These are phyloP conservation scores for Amia ocellicauda DNA, from an alignment of 2,113 vertebrate species.

Conservation along the genomic window DNA sequence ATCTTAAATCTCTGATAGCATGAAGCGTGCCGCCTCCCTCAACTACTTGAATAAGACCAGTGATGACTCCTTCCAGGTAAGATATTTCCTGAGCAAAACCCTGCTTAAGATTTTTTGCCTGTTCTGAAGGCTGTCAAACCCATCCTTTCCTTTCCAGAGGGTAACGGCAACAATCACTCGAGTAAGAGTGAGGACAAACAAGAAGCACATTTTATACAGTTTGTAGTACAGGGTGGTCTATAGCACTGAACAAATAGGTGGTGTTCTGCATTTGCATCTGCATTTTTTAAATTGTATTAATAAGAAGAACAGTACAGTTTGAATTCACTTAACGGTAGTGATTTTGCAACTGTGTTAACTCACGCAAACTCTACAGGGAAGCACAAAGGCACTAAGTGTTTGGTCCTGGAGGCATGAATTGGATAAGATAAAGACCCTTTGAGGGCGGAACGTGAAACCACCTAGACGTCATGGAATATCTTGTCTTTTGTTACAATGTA, in stretches of 20 bases:
- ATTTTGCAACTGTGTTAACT: too few species aligned
- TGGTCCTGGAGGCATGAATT: not conserved
- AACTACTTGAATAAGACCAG: constrained; percentile 85
- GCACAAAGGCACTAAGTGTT: not conserved
- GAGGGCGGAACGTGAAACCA: too few species aligned
- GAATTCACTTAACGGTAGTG: too few species aligned
- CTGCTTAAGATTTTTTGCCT: not conserved
- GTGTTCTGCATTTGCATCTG: too few species aligned
- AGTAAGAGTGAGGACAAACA: too few species aligned
- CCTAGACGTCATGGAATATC: not conserved
- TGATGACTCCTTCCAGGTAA: constrained; percentile 82
- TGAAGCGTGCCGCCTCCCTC: constrained; percentile 91
- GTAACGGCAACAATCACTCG: too few species aligned
- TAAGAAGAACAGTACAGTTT: too few species aligned
- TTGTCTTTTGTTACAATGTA: not conserved
- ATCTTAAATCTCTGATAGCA: constrained; percentile 61
- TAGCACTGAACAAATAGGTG: too few species aligned
- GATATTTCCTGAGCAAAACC: constrained; percentile 4
- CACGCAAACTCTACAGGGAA: too few species aligned
- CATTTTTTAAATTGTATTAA: too few species aligned
- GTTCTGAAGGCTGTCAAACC: not conserved
- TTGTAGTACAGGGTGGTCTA: not conserved
- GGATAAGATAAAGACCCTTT: not conserved
- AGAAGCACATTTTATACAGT: too few species aligned
- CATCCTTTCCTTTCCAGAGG: not conserved